These are phyloP conservation scores for Andrena bicolor DNA, from an alignment of 2,888 invertebrate species.

Conservation along the genomic window DNA sequence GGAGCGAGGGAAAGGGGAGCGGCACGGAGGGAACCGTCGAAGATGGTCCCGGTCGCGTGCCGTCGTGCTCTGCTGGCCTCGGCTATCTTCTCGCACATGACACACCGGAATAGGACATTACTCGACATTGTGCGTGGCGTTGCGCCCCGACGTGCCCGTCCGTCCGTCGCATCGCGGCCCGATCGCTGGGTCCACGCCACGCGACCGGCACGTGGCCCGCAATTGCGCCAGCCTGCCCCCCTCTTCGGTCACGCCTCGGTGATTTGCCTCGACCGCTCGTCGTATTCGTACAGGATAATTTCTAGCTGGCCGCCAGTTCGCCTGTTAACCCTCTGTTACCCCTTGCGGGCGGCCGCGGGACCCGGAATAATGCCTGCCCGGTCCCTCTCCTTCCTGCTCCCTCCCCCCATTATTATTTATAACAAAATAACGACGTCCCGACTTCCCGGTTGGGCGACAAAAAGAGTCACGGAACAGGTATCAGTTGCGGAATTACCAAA, in stretches of 20 bases:
- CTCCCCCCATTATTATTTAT: constrained; percentile 2
- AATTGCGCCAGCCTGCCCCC: constrained; percentile 58
- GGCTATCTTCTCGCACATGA: constrained; percentile 81
- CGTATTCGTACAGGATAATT: constrained; percentile 38
- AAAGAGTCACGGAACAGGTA: neutral
- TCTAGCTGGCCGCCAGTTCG: constrained; percentile 18
- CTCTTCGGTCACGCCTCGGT: constrained; percentile 58
- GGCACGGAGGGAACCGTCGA: constrained; percentile 15
- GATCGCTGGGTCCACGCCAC: constrained; percentile 58
- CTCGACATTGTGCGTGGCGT: constrained; percentile 68
- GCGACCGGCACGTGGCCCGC: constrained; percentile 72
- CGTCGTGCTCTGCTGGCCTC: constrained; percentile 77
- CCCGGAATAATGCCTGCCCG: constrained; percentile 8
- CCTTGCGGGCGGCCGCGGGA: constrained; percentile 27
- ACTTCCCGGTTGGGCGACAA: neutral
- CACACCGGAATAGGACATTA: constrained; percentile 78
- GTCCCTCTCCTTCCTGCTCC: neutral
- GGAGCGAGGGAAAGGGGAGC: neutral
- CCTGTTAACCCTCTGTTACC: constrained; percentile 50
- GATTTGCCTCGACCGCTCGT: constrained; percentile 39
- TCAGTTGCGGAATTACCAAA: neutral
- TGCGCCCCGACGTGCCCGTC: constrained; percentile 45
- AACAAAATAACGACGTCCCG: neutral
- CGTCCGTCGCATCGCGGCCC: constrained; percentile 24
- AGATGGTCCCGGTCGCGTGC: constrained; percentile 75